Base-by-base conservation (phyloP, 2,797 vertebrate genomes). In the Hydrocynus forskahlii region DNA sequence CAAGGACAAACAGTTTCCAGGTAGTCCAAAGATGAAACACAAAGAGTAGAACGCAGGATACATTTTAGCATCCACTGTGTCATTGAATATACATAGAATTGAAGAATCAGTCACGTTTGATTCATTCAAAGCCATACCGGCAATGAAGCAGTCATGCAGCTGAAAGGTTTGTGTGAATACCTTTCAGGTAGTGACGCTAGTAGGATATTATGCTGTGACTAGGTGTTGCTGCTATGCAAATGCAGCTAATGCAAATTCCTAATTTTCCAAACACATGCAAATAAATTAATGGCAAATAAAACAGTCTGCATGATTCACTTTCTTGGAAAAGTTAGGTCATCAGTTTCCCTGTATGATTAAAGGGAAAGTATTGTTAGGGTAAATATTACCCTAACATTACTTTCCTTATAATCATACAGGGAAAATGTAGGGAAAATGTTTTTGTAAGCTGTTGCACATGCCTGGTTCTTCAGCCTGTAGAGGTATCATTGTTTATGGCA, bases 1-100 rank as follows among this genome's bases (percentile, higher is more conserved):
- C 59, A 93, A 60, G 63, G 91, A 90, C 77, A 92, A 79, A 73
- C 86, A 90, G 84, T 92, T 92, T 0, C 85, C 87, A 3, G 89
- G 88, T 60, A 91, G 87, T 21, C 89, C 86, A 54, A 91, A 48
- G 0, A 89, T 85, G 9, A 91, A 91, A 23, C 91, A 89, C 14
- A 90, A 17, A 9, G 88, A 87, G 79, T 90, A 92, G 0, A 6
- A 59, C 0, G 81, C 2, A 3, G 86, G 86, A 73, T 87, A 86
- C 79, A 92, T 83, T 16, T 13, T 0, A 2, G 0, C 0, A 8
- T 86, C 88, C 77, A 88, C 71, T 0, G 0, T 13, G 10, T 81
- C 75, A 16, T 62, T 76, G 45, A 45, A 8, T 0, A 0, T 10
- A 52, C 87, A 88, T 0, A 8, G 45, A 48, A 9, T 12, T 12